These are phyloP conservation scores for Phthorimaea operculella DNA, from an alignment of 1,140 invertebrate species.

Conservation along the genomic window DNA sequence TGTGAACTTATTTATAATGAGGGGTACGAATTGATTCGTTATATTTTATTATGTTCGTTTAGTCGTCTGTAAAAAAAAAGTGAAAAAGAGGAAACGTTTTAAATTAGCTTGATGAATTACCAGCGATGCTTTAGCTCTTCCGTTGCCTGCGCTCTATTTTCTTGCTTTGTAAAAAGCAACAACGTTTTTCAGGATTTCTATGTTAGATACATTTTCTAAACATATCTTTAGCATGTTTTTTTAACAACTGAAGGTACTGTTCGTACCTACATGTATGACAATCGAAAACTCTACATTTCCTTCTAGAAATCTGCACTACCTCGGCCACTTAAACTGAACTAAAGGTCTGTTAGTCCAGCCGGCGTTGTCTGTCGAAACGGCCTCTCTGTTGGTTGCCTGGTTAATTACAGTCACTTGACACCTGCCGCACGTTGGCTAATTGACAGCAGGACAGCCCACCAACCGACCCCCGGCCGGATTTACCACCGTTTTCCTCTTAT, in stretches of 20 bases:
- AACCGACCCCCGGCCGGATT: constrained; percentile 35
- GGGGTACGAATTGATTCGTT: constrained; percentile 9
- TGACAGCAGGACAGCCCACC: constrained; percentile 35
- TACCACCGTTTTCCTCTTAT: constrained; percentile 24
- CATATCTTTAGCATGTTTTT: neutral
- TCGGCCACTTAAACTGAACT: too few species aligned
- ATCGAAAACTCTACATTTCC: too few species aligned
- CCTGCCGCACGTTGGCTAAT: constrained; percentile 46
- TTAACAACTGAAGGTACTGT: neutral
- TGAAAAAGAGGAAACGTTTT: neutral
- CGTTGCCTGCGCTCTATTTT: neutral
- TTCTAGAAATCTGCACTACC: too few species aligned
- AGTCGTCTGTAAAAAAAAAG: constrained; percentile 1
- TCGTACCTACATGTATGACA: neutral
- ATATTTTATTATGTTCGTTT: neutral
- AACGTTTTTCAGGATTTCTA: too few species aligned
- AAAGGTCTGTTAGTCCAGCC: too few species aligned
- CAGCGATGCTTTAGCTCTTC: neutral
- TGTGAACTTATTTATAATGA: constrained; percentile 20
- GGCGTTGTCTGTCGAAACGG: too few species aligned
- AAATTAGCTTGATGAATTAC: constrained; percentile 4
- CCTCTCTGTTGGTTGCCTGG: constrained; percentile 16
- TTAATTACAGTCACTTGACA: constrained; percentile 54
- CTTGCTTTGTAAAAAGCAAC: neutral
- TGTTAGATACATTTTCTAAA: too few species aligned